Base-by-base conservation (phyloP, 2,113 vertebrate genomes). In the Catagonus wagneri region DNA sequence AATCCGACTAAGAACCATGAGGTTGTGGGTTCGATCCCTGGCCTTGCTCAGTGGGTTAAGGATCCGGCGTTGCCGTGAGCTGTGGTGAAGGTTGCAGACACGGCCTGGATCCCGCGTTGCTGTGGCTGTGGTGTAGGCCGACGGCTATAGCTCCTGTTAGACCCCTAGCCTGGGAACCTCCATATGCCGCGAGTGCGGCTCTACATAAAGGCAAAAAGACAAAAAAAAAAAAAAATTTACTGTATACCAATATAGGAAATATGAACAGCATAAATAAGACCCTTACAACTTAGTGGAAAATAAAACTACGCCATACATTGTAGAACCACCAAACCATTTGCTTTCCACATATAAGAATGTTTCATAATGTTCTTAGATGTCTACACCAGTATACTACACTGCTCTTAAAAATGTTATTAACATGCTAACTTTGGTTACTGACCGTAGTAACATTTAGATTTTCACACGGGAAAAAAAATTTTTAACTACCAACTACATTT, bases 401-500 rank as follows among this genome's bases (percentile, higher is more conserved):
- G 12, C 54, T 20, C 65, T 66, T 69, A 44, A 3, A 54, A 36
- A 19, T 23, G 29, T 27, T 61, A 75, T 56, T 71, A 89, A 72
- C 44, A 63, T 52, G 34, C 29, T 32, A 81, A 54, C 44, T 58
- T 79, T 75, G 44, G n/a, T 65, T 61, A 93, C 0, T 95, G 60
- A 94, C 9, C 71, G n/a, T 6, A 74, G n/a, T 8, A 74, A 79
- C 3, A 72, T 56, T 60, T n/a, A 34, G 54, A 71, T 80, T 87
- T 75, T 54, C 65, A 71, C 60, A 81, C 32, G 39, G 29, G 16
- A 60, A 65, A 84, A 68, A 68, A 83, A 58, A 83, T 6, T 23
- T 25, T 76, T 56, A 85, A 91, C 71, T 72, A 71, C 68, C 63
- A 89, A 92, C 72, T 80, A 89, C 4, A n/a, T 15, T 75, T 83